Evolutionary conservation across 1,140 invertebrate species (phyloP), one percentile per base, ranked within the genome.

Genomic region (Phymastichus coffea): DNA sequence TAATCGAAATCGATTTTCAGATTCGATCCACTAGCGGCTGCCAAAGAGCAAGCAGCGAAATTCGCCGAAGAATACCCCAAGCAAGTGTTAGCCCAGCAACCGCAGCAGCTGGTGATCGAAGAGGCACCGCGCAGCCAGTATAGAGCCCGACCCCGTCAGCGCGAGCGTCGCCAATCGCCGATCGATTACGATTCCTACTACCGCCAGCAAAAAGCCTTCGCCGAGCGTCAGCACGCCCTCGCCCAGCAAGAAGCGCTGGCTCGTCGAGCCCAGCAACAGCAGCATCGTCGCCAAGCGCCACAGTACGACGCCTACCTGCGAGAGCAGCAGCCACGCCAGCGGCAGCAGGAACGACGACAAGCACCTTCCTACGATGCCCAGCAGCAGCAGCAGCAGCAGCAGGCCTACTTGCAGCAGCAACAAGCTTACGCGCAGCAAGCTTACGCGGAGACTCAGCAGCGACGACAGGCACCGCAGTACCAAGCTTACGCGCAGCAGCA

Each of bases 21-120:
- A 61, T 71, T 69, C 40, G 74, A 76, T 15, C 66, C 65, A 4
- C 41, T 67, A 2, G 38, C 66, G 12, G 59, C 66, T 6, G 67
- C 71, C 2, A 63, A 70, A 6, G 66, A 57, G 0, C 66, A 71
- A 23, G 70, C 68, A 0, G 54, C 62, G 41, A 63, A 70, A 43
- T 69, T 69, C 19, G 51, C 60, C 15, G 61, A 65, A 54, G 66
- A 70, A 2, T 70, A 70, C 20, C 69, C 68, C 1, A 70, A 71
- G 44, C 68, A 70, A 54, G 69, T 71, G 9, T 20, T 67, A 9
- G 59, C 48, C 14, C 57, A 67, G 57, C 55, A 48, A 10, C 57
- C 58, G 3, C 20, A 22, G 2, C 57, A 57, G 38, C 35, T 54
- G 0, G 43, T 65, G 9, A 58, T 43, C 3, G 64, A 65, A 30